Conservation (phyloP, 1,140 invertebrate genomes). For the Calosoma granatense region DNA sequence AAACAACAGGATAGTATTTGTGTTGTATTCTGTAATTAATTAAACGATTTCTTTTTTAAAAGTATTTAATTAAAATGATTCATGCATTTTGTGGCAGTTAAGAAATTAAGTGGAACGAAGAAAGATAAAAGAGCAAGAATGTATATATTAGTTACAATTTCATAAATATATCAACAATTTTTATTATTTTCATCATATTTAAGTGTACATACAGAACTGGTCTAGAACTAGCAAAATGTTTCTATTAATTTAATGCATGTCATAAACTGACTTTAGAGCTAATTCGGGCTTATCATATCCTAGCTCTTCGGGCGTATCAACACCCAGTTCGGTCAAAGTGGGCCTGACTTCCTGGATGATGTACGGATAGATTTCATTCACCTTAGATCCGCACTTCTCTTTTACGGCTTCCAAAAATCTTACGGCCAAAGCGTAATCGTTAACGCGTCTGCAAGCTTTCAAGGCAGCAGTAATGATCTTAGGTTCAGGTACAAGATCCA, state of each 20-base stretch:
- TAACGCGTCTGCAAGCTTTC: constrained; percentile 83
- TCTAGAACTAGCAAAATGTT: too few species aligned
- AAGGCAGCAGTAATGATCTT: constrained; percentile 86
- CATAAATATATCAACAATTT: too few species aligned
- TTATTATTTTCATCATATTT: too few species aligned
- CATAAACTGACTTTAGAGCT: constrained; percentile 62
- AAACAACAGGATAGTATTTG: too few species aligned
- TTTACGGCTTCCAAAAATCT: constrained; percentile 89
- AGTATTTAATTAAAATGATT: too few species aligned
- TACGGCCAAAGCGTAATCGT: constrained; percentile 86
- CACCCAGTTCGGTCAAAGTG: constrained; percentile 85
- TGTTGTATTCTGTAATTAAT: too few species aligned
- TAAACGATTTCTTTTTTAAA: too few species aligned
- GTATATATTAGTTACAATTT: too few species aligned
- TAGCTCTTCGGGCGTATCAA: constrained; percentile 89
- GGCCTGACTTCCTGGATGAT: constrained; percentile 88
- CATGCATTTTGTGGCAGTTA: too few species aligned
- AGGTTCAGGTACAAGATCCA: constrained; percentile 94
- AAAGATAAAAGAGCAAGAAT: too few species aligned
- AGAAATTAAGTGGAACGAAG: too few species aligned
- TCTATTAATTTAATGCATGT: constrained; percentile 35
- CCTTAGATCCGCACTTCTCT: constrained; percentile 75
- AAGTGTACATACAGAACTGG: too few species aligned
- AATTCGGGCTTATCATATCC: constrained; percentile 97
- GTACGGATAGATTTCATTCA: constrained; percentile 81